A percentile compares a stretch with the other conserved stretches of the same genome.
Evolutionary conservation across 1,140 invertebrate genomes (phyloP).

Genomic region (Pentalonia nigronervosa): DNA sequence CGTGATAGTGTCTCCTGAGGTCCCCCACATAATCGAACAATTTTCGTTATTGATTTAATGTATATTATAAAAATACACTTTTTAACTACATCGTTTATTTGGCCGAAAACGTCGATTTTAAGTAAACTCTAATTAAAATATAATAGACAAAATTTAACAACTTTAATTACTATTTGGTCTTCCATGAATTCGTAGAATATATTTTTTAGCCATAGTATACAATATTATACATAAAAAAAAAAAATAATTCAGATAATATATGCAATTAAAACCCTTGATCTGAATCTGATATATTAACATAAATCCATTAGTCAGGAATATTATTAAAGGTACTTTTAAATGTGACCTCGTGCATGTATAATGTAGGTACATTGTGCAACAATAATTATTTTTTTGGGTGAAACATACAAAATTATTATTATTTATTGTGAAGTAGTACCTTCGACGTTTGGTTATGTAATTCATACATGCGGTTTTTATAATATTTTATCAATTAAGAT

Average conservation of each 20-base stretch:
- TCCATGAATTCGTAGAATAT: neutral
- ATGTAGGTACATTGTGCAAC: neutral
- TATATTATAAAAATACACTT: no score
- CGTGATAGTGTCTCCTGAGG: no score
- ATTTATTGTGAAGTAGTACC: neutral
- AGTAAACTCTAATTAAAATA: neutral
- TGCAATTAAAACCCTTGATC: slow-evolving; percentile 23
- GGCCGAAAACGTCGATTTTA: neutral
- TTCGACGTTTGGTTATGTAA: neutral
- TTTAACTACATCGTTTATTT: no score
- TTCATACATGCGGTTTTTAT: neutral
- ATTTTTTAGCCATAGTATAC: neutral
- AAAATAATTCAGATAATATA: neutral
- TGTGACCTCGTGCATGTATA: neutral
- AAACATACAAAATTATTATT: neutral
- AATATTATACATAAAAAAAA: neutral
- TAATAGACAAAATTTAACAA: neutral
- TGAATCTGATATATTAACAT: neutral
- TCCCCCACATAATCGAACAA: neutral
- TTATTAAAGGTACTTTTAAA: neutral
- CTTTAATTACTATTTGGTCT: neutral
- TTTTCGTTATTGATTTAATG: neutral
- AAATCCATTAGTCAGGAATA: neutral
- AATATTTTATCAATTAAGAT: neutral
- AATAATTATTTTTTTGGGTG: neutral